These are phyloP conservation scores for Vulpes vulpes DNA, from an alignment of 2,113 vertebrate genomes.

Conservation along the genomic window DNA sequence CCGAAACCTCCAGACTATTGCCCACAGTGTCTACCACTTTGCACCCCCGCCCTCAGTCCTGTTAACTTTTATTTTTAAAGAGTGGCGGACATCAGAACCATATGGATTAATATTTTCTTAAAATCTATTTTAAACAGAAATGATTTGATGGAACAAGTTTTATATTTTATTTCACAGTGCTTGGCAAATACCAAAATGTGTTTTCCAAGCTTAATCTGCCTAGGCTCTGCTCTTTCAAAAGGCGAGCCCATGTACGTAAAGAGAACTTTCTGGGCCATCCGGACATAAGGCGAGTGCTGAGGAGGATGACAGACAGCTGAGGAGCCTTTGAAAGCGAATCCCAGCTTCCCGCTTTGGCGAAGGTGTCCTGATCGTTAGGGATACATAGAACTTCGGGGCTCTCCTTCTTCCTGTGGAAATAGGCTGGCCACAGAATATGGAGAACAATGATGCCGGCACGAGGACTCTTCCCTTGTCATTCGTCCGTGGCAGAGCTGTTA, in stretches of 20 bases:
- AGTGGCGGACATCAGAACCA: background rate
- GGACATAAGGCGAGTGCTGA: background rate
- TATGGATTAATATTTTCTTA: slow-evolving; percentile 27
- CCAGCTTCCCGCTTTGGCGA: background rate
- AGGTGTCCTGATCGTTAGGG: slow-evolving; percentile 5
- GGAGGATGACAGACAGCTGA: background rate
- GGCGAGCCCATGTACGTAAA: background rate
- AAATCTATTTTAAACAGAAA: slow-evolving; percentile 54
- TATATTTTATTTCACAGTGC: slow-evolving; percentile 32
- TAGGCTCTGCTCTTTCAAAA: slow-evolving; percentile 47
- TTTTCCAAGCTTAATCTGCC: slow-evolving; percentile 39
- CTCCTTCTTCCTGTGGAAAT: background rate
- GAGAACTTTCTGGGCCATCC: background rate
- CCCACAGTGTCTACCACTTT: slow-evolving; percentile 45
- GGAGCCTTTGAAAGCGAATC: background rate
- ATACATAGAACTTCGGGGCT: slow-evolving; percentile 3
- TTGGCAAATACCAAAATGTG: background rate
- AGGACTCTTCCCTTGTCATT: background rate
- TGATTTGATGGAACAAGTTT: background rate
- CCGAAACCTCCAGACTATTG: slow-evolving; percentile 1
- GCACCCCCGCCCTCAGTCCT: background rate
- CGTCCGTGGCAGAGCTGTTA: background rate
- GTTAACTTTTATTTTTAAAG: slow-evolving; percentile 46
- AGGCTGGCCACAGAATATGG: background rate
- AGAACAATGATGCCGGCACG: background rate